Evolutionary conservation across 2,888 invertebrate genomes (phyloP).

Genomic region (Nymphalis polychloros): DNA sequence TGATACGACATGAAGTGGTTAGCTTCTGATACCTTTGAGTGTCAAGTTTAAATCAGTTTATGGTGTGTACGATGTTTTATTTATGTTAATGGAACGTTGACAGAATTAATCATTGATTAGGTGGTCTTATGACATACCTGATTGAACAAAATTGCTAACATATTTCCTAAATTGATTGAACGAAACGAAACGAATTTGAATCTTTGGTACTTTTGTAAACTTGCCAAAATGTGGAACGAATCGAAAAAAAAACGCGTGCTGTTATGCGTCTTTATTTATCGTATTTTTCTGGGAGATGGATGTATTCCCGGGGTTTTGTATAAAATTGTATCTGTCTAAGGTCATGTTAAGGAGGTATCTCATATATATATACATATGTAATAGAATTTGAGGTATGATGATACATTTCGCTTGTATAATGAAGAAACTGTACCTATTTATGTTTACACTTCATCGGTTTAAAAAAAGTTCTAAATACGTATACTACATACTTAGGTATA

Average conservation of each 20-base stretch:
- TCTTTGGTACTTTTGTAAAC: neutral
- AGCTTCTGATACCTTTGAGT: slow-evolving; percentile 15
- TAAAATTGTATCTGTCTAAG: too few relatives aligned
- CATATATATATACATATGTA: too few relatives aligned
- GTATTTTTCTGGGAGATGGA: too few relatives aligned
- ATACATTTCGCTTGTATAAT: too few relatives aligned
- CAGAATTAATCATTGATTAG: neutral
- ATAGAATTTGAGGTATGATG: too few relatives aligned
- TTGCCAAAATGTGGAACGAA: slow-evolving; percentile 1
- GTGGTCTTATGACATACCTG: neutral
- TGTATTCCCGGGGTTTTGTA: too few relatives aligned
- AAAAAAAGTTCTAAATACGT: too few relatives aligned
- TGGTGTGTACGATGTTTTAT: neutral
- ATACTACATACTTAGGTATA: too few relatives aligned
- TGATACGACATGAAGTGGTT: slow-evolving; percentile 29
- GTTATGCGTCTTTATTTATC: too few relatives aligned
- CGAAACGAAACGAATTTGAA: neutral
- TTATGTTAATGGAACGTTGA: slow-evolving; percentile 2
- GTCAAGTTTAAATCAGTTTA: slow-evolving; percentile 8
- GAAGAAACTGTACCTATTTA: too few relatives aligned
- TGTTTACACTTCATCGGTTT: too few relatives aligned
- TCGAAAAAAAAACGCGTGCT: neutral
- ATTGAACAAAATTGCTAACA: neutral
- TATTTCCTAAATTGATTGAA: slow-evolving; percentile 7
- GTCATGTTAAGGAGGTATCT: too few relatives aligned